These are phyloP conservation scores for Campopleginae sp. DNA, from an alignment of 2,888 invertebrate species.

Conservation along the genomic window DNA sequence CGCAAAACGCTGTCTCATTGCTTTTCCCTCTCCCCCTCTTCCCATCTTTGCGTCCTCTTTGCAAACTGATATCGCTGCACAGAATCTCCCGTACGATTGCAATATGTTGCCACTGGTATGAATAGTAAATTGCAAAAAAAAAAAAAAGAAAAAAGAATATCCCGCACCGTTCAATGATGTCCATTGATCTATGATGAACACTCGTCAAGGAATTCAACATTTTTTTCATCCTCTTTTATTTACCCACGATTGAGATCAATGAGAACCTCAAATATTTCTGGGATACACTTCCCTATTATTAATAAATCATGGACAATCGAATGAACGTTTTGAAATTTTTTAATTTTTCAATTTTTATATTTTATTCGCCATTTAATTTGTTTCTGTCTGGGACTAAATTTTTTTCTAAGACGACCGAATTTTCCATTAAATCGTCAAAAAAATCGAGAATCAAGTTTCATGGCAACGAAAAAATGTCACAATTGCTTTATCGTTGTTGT, in stretches of 20 bases:
- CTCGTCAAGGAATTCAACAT: slow-evolving; percentile 45
- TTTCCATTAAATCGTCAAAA: too few relatives aligned
- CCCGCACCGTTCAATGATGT: slow-evolving; percentile 46
- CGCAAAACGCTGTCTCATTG: slow-evolving; percentile 74
- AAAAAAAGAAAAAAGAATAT: slow-evolving; percentile 8
- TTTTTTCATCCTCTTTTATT: slow-evolving; percentile 11
- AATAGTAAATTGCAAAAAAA: slow-evolving; percentile 7
- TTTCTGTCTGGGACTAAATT: too few relatives aligned
- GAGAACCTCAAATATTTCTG: slow-evolving; percentile 1
- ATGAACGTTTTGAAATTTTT: background rate
- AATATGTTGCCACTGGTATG: slow-evolving; percentile 18
- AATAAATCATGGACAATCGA: background rate
- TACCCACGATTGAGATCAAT: slow-evolving; percentile 26
- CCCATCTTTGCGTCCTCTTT: slow-evolving; percentile 62
- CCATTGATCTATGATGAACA: slow-evolving; percentile 57
- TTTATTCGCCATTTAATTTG: background rate
- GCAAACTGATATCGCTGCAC: slow-evolving; percentile 19
- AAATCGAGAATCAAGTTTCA: too few relatives aligned
- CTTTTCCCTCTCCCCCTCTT: slow-evolving; percentile 59
- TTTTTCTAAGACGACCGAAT: background rate
- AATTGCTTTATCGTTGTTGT: too few relatives aligned
- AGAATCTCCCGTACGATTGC: slow-evolving; percentile 19
- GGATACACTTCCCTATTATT: background rate
- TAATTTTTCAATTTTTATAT: background rate
- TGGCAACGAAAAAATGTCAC: too few relatives aligned